Evolutionary conservation across 2,797 vertebrate species (phyloP), one percentile per base, ranked within the genome.

Genomic region (Syndactyla subalaris): DNA sequence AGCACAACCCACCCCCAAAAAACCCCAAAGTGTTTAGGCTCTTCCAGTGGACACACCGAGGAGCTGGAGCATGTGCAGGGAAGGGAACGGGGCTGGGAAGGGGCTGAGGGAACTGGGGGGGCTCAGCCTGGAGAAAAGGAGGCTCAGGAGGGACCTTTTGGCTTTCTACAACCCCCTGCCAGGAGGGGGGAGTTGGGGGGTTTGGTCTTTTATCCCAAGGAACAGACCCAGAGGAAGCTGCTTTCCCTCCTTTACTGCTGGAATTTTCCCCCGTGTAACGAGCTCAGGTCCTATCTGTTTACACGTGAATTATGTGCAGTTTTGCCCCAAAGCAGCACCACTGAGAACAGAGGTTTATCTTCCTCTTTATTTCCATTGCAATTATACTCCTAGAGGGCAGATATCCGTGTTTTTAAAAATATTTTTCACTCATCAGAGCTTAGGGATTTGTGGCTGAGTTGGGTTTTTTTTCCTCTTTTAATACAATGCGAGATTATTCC

Each of bases 401-500:
- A 73, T 89, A 85, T 16, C 68, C 61, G 38, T 32, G 54, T 59
- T 85, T 92, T 88, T 41, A 61, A 89, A 92, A 83, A 75, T 63
- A 85, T 88, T 96, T 95, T 91, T 80, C 51, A 46, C 61, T 89
- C 82, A 29, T 93, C 82, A 61, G 7, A 93, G 91, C 92, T 92
- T 54, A 68, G 83, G 85, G 91, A 89, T 92, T 95, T 92, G 65
- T 26, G 38, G 45, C 63, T 93, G 91, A 8, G 39, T 39, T 39
- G 38, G 36, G 38, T 39, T 39, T 39, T 43, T 82, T 97, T 94
- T 94, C 63, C 68, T 89, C 68, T 88, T 81, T 77, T 86, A 93
- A 76, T 66, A 95, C 57, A 91, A 87, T 39, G 61, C 77, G 52
- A 79, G 86, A 92, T 96, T 93, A 88, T 94, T 92, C 84, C 84